A percentile compares a stretch with the other conserved stretches of the same genome.
phyloP scores from a whole-genome alignment of 92 coral and sea anemone genomes.

The Zoanthus solanderi region DNA sequence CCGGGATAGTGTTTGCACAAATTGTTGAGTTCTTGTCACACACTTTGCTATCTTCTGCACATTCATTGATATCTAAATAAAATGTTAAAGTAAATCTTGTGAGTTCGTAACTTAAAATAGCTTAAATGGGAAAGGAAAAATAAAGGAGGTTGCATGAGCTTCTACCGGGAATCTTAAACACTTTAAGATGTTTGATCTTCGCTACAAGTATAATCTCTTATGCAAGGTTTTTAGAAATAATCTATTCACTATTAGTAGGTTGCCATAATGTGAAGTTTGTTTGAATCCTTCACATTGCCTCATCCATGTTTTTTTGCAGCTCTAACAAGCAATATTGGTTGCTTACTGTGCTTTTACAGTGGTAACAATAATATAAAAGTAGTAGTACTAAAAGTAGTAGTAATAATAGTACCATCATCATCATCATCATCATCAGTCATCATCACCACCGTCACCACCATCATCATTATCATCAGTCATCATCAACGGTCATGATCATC shows the following conservation, averaged over 20 bases:
- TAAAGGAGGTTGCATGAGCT: too few species aligned
- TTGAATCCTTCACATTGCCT: background rate
- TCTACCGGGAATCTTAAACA: too few species aligned
- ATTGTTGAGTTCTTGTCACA: conserved; percentile 54
- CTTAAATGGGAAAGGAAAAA: too few species aligned
- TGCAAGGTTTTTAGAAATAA: background rate
- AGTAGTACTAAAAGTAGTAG: background rate
- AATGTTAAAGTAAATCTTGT: too few species aligned
- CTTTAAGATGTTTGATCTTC: too few species aligned
- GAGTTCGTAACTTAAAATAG: background rate
- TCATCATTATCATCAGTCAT: too few species aligned
- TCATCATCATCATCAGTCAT: too few species aligned
- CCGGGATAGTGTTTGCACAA: conserved; percentile 59
- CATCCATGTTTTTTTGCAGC: background rate
- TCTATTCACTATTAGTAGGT: background rate
- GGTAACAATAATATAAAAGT: background rate
- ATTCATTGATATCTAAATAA: conserved; percentile 69
- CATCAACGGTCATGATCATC: too few species aligned
- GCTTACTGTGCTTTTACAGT: background rate
- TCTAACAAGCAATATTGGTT: background rate
- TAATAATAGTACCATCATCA: background rate
- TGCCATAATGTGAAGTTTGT: too few species aligned
- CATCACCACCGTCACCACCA: too few species aligned
- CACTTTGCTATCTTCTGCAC: conserved; percentile 36
- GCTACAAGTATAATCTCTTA: too few species aligned